Evolutionary conservation across 2,888 invertebrate species (phyloP), one percentile per base, ranked within the genome.

Genomic region (Drosophila affinis): DNA sequence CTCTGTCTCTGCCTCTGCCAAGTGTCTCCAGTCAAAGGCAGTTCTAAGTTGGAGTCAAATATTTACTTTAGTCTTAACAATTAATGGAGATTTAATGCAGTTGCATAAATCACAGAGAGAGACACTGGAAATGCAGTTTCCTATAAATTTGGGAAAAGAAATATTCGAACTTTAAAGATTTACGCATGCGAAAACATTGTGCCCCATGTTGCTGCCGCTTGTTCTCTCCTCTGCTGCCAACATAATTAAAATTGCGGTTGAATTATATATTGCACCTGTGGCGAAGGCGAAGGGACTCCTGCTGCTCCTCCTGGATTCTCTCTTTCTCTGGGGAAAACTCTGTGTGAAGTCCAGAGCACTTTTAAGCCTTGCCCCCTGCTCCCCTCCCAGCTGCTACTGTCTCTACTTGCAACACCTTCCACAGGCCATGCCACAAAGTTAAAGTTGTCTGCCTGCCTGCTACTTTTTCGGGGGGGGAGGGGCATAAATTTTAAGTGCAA

Each of bases 261-360:
- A 82, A 82, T 85, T 86, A 82, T 82, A 84, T 79, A 85, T 82
- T 80, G 79, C 86, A 86, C 86, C 86, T 82, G 83, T 79, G 86
- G 82, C 86, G 83, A 39, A 86, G 86, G 82, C 86, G 83, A 39
- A 86, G 72, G 67, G 77, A 82, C 86, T 3, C 29, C 29, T 29
- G 7, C 29, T 24, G 24, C 24, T 24, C 24, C 24, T 24, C 24
- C 24, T 24, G 24, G 4, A 4, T 24, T 24, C 27, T 27, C 27
- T 27, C 27, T 27, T 9, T 7, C 63, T 32, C 32, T 52, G 29
- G 21, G 44, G 32, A 47, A 58, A 72, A 64, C 54, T 72, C 55
- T 75, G 77, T 55, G 65, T 73, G 76, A 69, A 83, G 67, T 72
- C 67, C 62, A 62, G 57, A 61, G 76, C 78, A 75, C 80, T 81